A percentile compares a stretch with the other conserved stretches of the same genome.
Evolutionary conservation across 2,888 invertebrate genomes (phyloP).

Genomic region (Sphaeridia pumilis): DNA sequence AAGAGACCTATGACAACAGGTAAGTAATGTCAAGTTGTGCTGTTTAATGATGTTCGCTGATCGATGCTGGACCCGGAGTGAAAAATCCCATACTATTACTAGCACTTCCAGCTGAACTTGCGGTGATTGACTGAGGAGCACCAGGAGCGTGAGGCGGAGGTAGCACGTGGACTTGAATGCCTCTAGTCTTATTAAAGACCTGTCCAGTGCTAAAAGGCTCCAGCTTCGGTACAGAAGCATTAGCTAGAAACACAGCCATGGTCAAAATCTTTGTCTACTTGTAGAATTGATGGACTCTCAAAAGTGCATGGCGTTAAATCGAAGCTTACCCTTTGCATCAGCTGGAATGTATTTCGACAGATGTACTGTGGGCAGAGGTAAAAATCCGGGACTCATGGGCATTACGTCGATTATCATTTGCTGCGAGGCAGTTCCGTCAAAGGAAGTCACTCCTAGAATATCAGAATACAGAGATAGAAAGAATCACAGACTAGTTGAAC

Average conservation of each 20-base stretch:
- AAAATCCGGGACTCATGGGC: conserved; percentile 79
- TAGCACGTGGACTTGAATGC: conserved; percentile 79
- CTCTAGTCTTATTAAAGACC: conserved; percentile 84
- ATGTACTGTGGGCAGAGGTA: conserved; percentile 76
- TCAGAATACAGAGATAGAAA: no score
- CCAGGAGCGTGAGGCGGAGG: conserved; percentile 38
- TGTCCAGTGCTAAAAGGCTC: conserved; percentile 84
- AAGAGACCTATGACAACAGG: no score
- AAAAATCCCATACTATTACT: conserved; percentile 1
- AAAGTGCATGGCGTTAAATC: neutral
- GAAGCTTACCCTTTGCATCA: conserved; percentile 28
- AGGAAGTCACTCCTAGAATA: conserved; percentile 54
- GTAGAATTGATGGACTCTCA: neutral
- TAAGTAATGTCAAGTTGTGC: no score
- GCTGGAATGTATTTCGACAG: conserved; percentile 82
- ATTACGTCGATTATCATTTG: conserved; percentile 80
- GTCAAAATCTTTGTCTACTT: neutral
- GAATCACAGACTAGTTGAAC: neutral
- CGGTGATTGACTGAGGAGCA: neutral
- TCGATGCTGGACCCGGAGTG: conserved; percentile 2
- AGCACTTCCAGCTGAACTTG: neutral
- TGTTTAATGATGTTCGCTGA: neutral
- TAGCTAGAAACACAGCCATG: conserved; percentile 15
- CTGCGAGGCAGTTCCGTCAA: conserved; percentile 52
- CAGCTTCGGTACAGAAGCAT: conserved; percentile 49